Evolutionary conservation across 2,113 vertebrate genomes (phyloP), one percentile per base, ranked within the genome.

Genomic region (Poicephalus gulielmi): DNA sequence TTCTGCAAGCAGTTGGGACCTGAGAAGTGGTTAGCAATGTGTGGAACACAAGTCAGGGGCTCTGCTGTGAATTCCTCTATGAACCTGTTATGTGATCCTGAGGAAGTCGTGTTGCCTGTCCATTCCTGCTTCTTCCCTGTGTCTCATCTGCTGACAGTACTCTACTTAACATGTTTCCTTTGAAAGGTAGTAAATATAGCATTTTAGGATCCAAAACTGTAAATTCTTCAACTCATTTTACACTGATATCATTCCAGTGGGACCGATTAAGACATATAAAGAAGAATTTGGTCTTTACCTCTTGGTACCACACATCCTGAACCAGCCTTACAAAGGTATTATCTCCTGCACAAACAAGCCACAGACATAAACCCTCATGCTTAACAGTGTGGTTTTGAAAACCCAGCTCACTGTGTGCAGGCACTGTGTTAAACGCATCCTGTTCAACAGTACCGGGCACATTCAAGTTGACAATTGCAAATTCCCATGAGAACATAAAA

Each of bases 41-140:
- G 35, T 83, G 94, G 86, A 92, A 95, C 90, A 92, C 83, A 93
- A 78, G 82, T 88, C 93, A 88, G 79, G 46, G 66, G 63, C 95
- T 90, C 85, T 88, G 85, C 88, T 94, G 94, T 94, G 90, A 95
- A 94, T 96, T 96, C 93, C 94, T 95, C 83, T 60, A 71, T 1
- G 9, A 75, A 81, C 75, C 92, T 94, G 92, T 93, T 96, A 96
- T 66, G 83, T 97, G 95, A 97, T 95, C 95, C 94, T 44, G 69
- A 93, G 93, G 93, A 97, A 97, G 93, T 90, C 2, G 0, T 8
- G 3, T 57, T 95, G 88, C 94, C 52, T 88, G 53, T 66, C 87
- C 80, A 91, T 96, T 96, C 88, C 93, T 90, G 68, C 67, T 74
- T 85, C 87, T 94, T 93, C n/a, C 82, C 71, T 2, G 0, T 33